Evolutionary conservation across 2,113 vertebrate species (phyloP).

Genomic region (Thymallus thymallus): DNA sequence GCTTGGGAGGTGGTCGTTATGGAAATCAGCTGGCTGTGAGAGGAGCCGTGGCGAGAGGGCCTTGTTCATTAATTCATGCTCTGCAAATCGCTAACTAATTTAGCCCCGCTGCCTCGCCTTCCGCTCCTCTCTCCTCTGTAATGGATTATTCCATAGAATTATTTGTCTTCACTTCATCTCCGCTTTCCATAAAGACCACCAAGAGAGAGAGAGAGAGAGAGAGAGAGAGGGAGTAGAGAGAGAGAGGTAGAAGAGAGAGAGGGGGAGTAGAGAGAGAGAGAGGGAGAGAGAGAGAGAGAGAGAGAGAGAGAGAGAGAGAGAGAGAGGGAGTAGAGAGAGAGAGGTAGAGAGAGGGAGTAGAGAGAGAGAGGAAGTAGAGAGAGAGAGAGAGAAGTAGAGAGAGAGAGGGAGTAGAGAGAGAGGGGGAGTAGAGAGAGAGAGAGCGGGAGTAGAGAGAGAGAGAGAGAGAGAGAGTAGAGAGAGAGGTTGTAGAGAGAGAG

Average conservation of each 20-base stretch:
- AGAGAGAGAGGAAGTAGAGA: neutral
- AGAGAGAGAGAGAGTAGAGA: neutral
- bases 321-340: neutral
- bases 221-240: no score
- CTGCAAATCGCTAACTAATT: slow-evolving; percentile 98
- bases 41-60: slow-evolving; percentile 74
- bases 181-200: slow-evolving; percentile 38
- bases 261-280: neutral
- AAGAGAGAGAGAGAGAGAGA: slow-evolving; percentile 16
- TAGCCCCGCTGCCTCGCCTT: slow-evolving; percentile 67
- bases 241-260: neutral
- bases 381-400: neutral
- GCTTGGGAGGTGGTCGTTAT: slow-evolving; percentile 91
- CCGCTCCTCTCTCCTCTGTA: slow-evolving; percentile 87
- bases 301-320: neutral
- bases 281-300: neutral
- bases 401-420: neutral
- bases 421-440: neutral
- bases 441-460: neutral
- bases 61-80: slow-evolving; percentile 99
- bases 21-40: slow-evolving; percentile 89
- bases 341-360: no score
- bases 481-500: neutral
- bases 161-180: slow-evolving; percentile 62
- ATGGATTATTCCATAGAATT: slow-evolving; percentile 94